Percentiles rank a stretch among this genome's conserved stretches.
Conservation (phyloP, 2,797 vertebrate genomes). For the Caiman crocodilus region DNA sequence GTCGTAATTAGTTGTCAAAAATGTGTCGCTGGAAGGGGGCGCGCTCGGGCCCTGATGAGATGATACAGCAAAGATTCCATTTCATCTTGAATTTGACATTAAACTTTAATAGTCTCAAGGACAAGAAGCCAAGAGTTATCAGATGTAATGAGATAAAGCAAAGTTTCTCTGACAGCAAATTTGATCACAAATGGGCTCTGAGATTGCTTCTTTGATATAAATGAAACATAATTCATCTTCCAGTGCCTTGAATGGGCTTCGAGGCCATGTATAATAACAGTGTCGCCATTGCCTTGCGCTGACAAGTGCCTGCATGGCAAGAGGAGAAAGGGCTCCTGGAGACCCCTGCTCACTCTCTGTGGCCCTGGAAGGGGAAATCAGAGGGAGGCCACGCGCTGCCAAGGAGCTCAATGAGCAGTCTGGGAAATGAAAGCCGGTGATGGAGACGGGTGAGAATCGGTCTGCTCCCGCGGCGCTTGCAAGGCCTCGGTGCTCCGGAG, state of each 20-base stretch:
- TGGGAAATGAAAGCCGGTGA: not conserved
- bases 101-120: constrained; percentile 89
- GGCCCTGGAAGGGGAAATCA: not conserved
- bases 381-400: not conserved
- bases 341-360: not conserved
- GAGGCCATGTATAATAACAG: constrained; percentile 78
- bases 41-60: constrained; percentile 79
- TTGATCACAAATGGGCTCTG: constrained; percentile 87
- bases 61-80: constrained; percentile 85
- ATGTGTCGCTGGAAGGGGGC: constrained; percentile 77
- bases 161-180: constrained; percentile 89
- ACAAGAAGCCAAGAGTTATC: constrained; percentile 87
- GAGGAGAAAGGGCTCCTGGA: not conserved
- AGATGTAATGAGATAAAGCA: constrained; percentile 88
- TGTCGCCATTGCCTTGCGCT: constrained; percentile 71
- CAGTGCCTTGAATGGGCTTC: constrained; percentile 78
- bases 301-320: constrained; percentile 69
- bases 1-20: constrained; percentile 81
- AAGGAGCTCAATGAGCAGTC: not conserved
- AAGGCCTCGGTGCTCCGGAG: not conserved
- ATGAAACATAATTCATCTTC: constrained; percentile 89
- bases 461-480: not conserved
- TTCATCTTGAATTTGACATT: constrained; percentile 87
- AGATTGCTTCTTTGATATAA: constrained; percentile 88
- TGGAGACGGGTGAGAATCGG: not conserved